These are phyloP conservation scores for Sander vitreus DNA, from an alignment of 2,113 vertebrate genomes.

Conservation along the genomic window DNA sequence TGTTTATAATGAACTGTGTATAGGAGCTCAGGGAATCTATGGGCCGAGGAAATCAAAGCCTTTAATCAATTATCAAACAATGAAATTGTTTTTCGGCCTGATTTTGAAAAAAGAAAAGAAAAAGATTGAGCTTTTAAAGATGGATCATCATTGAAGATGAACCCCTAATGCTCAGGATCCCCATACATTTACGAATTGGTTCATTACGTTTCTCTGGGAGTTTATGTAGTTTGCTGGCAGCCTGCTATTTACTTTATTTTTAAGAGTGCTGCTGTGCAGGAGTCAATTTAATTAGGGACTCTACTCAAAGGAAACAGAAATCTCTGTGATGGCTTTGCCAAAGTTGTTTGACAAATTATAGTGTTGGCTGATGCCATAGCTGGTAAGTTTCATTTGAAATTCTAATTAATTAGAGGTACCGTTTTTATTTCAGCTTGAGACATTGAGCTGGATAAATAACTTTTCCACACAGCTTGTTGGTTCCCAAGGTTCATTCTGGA, in stretches of 20 bases:
- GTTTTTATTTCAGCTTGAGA: neutral
- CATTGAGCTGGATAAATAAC: constrained; percentile 18
- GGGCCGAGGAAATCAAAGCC: constrained; percentile 28
- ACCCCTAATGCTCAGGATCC: neutral
- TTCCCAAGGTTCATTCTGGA: neutral
- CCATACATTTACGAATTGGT: neutral
- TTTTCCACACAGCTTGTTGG: constrained; percentile 1
- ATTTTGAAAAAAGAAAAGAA: neutral
- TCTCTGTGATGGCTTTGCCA: constrained; percentile 26
- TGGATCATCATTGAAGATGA: neutral
- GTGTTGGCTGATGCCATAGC: constrained; percentile 51
- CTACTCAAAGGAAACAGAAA: constrained; percentile 44
- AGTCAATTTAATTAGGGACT: constrained; percentile 39
- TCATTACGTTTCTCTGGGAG: neutral
- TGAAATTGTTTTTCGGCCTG: constrained; percentile 26
- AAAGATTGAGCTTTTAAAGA: constrained; percentile 13
- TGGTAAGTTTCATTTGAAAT: constrained; percentile 58
- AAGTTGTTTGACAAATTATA: constrained; percentile 49
- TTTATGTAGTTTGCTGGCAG: neutral
- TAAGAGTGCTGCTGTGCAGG: neutral
- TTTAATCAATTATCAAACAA: constrained; percentile 67
- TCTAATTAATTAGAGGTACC: constrained; percentile 45
- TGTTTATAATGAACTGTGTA: constrained; percentile 59
- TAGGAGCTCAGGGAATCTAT: constrained; percentile 38
- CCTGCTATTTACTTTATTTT: neutral